Evolutionary conservation across 2,113 vertebrate genomes (phyloP).

Genomic region (Mastomys coucha): DNA sequence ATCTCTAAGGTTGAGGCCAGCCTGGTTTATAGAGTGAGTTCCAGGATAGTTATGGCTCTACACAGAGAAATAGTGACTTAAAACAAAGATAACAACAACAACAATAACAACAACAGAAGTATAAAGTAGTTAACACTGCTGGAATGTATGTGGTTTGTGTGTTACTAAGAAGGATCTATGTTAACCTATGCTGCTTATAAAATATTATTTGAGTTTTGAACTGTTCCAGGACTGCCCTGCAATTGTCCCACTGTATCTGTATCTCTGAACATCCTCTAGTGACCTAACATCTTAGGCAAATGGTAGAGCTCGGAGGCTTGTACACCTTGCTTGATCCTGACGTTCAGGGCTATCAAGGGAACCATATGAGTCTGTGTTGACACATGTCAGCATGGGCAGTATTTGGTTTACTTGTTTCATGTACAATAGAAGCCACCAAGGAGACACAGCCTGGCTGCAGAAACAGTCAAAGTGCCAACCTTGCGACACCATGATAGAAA

Average conservation of each 20-base stretch:
- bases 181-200: neutral
- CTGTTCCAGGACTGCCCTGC: too few relatives aligned
- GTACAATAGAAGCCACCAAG: neutral
- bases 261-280: neutral
- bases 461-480: neutral
- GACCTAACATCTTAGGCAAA: neutral
- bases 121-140: neutral
- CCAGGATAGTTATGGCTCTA: neutral
- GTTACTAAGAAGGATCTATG: neutral
- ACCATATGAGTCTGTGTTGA: neutral
- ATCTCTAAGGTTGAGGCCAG: neutral
- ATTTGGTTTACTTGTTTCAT: slow-evolving; percentile 1
- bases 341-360: neutral
- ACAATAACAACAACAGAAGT: too few relatives aligned
- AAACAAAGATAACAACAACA: neutral
- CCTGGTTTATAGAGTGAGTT: neutral
- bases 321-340: neutral
- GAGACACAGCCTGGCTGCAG: neutral
- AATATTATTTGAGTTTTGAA: neutral
- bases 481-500: neutral
- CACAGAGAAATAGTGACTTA: neutral
- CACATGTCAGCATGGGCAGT: neutral
- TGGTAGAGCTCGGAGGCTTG: neutral
- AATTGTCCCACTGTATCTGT: neutral
- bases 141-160: neutral